Conservation (phyloP, 2,797 vertebrate species). For the Amphiprion clarkii region DNA sequence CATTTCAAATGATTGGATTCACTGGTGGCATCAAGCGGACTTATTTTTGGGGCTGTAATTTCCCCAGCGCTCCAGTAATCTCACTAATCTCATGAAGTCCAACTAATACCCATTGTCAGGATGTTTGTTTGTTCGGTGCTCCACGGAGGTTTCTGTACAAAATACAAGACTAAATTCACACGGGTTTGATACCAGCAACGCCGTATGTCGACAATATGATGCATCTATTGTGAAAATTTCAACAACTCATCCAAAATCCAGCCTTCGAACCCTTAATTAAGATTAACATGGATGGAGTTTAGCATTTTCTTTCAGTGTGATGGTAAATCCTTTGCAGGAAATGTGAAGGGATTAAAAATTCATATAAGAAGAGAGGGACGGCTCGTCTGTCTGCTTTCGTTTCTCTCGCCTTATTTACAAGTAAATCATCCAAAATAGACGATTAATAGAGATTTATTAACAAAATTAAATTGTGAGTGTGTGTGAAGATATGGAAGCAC, state of each 20-base stretch:
- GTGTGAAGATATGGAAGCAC: not conserved
- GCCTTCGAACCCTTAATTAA: slow-evolving; percentile 39
- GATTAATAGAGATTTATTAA: slow-evolving; percentile 50
- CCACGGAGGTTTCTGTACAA: not conserved
- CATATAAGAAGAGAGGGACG: slow-evolving; percentile 17
- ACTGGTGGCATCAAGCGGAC: slow-evolving; percentile 9
- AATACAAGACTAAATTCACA: not conserved
- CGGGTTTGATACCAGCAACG: slow-evolving; percentile 3
- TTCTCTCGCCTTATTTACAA: slow-evolving; percentile 44
- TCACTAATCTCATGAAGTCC: slow-evolving; percentile 37
- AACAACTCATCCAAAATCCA: slow-evolving; percentile 36
- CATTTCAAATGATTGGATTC: slow-evolving; percentile 27
- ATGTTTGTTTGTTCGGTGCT: slow-evolving; percentile 7
- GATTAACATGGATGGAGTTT: slow-evolving; percentile 35
- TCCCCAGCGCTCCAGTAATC: slow-evolving; percentile 28
- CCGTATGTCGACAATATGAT: not conserved
- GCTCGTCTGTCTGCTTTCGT: slow-evolving; percentile 20
- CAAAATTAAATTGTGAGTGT: slow-evolving; percentile 24
- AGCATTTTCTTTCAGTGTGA: slow-evolving; percentile 34
- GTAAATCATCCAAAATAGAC: slow-evolving; percentile 48
- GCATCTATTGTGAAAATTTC: slow-evolving; percentile 12
- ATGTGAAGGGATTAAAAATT: slow-evolving; percentile 55
- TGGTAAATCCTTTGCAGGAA: slow-evolving; percentile 50
- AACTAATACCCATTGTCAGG: slow-evolving; percentile 40
- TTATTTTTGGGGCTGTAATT: slow-evolving; percentile 16